Base-by-base conservation (phyloP, 2,113 vertebrate genomes). In the Dicrurus megarhynchus region DNA sequence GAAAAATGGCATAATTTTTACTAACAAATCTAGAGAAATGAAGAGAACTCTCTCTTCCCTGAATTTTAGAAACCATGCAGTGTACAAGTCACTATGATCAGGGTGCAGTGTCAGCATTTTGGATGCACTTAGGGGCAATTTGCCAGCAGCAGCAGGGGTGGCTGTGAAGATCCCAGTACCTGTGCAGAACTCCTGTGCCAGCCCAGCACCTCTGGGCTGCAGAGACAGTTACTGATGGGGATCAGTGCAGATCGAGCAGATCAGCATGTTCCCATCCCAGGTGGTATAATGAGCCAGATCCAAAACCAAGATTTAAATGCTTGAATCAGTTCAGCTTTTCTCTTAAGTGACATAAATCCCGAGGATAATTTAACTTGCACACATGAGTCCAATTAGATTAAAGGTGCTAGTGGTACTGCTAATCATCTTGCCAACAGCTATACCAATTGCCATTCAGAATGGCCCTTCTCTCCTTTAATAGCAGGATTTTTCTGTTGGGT, bases 271-370 rank as follows among this genome's bases (percentile, higher is more conserved):
- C 78, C n/a, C 13, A 47, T 52, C n/a, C 68, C 56, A 93, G 70
- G 73, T 81, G 61, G 49, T 81, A 30, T 60, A 85, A 63, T 49
- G 56, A 89, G 53, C 10, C 47, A 87, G 63, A 87, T 90, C 46
- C 64, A 93, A 94, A 97, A 94, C 89, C 67, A 86, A 92, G 26
- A 18, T 83, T 90, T 96, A 93, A 88, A 77, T 78, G 19, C 78
- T 84, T 91, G 41, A 87, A 95, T 84, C 60, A 75, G 20, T 93
- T 93, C 59, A 91, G 73, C 30, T 85, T 97, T 95, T 85, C 57
- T 69, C 28, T 64, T 81, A 88, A 93, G 63, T 82, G 64, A 71
- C 50, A 79, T 50, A 90, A 96, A 95, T 87, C n/a, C 84, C 59
- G 16, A 46, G 18, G 22, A 88, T 57, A 92, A 89, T 83, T 89